Percentiles rank a stretch among this genome's conserved stretches.
Conservation (phyloP, 2,797 vertebrate genomes). For the Cyclura pinguis region DNA sequence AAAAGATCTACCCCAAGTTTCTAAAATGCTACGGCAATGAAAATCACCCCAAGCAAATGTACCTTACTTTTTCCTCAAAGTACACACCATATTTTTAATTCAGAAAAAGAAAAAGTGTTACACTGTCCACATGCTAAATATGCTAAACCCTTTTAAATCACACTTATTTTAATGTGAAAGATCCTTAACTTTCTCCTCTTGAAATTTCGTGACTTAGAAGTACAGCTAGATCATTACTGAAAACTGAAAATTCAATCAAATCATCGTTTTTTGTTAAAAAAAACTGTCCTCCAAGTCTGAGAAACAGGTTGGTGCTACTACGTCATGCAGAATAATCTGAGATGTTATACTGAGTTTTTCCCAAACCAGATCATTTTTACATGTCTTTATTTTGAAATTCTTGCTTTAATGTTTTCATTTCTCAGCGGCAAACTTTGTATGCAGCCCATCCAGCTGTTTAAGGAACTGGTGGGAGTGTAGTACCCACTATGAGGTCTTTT, state of each 20-base stretch:
- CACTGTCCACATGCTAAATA: not conserved
- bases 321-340: not conserved
- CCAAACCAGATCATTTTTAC: not conserved
- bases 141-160: not conserved
- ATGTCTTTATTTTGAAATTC: not conserved
- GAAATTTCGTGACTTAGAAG: not conserved
- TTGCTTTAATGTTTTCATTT: conserved; percentile 18
- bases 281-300: not conserved
- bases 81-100: not conserved
- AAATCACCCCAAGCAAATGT: not conserved
- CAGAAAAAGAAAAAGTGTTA: not conserved
- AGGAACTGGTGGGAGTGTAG: not conserved
- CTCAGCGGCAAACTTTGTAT: not conserved
- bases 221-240: not conserved
- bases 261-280: not conserved
- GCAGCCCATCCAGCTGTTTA: not conserved
- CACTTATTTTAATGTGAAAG: not conserved
- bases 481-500: not conserved
- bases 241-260: too few relatives aligned
- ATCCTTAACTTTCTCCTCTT: not conserved
- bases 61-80: too few relatives aligned
- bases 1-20: not conserved
- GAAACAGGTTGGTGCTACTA: not conserved
- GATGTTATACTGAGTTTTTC: not conserved
- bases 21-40: not conserved